Conservation (phyloP, 2,113 vertebrate genomes). For the Naja naja region DNA sequence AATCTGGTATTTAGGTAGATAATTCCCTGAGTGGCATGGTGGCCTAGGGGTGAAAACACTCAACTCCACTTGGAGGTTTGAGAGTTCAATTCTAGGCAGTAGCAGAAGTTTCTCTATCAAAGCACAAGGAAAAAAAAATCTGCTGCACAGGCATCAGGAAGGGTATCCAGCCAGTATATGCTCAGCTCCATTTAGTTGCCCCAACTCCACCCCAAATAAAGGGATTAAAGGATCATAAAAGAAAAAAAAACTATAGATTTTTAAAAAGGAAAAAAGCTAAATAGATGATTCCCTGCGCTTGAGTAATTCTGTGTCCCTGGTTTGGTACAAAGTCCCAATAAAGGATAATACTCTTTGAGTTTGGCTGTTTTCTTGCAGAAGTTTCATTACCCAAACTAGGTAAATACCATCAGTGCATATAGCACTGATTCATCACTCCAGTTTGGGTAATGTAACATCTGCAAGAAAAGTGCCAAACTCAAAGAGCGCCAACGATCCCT, state of each 20-base stretch:
- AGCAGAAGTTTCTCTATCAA: background rate
- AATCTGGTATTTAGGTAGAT: background rate
- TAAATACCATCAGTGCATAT: background rate
- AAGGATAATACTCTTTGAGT: background rate
- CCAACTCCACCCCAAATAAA: background rate
- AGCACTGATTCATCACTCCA: background rate
- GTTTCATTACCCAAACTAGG: background rate
- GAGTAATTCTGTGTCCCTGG: too few relatives aligned
- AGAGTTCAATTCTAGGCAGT: background rate
- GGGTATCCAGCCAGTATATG: background rate
- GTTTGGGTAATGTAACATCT: background rate
- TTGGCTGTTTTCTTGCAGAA: background rate
- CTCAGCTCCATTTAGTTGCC: background rate
- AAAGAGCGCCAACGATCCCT: background rate
- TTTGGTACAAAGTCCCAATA: background rate
- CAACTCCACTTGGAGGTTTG: background rate
- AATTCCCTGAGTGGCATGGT: background rate
- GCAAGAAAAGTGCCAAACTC: background rate
- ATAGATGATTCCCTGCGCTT: background rate
- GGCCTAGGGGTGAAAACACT: background rate
- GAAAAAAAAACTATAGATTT: background rate
- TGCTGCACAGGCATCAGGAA: accelerated
- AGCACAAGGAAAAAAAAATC: background rate
- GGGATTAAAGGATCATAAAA: background rate
- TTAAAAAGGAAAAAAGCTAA: background rate